Conservation (phyloP, 2,797 vertebrate species). For the Cirrhinus mrigala region DNA sequence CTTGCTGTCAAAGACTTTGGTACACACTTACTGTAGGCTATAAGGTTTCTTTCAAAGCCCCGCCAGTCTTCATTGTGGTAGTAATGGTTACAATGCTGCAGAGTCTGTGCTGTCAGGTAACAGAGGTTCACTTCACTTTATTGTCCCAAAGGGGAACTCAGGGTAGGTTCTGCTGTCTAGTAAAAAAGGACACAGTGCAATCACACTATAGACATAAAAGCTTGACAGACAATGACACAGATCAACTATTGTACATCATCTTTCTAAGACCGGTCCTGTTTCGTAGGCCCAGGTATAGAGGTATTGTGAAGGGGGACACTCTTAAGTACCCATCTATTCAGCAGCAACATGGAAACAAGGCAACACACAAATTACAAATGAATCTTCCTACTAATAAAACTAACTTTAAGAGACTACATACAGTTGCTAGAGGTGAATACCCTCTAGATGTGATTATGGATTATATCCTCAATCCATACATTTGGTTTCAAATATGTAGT, state of each 20-base stretch:
- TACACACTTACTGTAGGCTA: not conserved
- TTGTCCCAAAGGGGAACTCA: no score
- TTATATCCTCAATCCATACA: not conserved
- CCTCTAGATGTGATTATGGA: not conserved
- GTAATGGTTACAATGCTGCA: not conserved
- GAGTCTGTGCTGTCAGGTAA: not conserved
- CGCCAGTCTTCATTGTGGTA: not conserved
- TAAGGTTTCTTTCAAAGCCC: not conserved
- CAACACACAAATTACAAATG: not conserved
- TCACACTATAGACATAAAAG: not conserved
- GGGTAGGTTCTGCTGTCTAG: no score
- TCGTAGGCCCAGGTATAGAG: no score
- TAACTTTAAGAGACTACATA: not conserved
- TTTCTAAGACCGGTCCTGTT: no score
- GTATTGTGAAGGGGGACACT: no score
- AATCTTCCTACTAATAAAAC: not conserved
- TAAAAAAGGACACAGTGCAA: slow-evolving; percentile 3
- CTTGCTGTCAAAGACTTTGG: slow-evolving; percentile 13
- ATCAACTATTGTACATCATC: no score
- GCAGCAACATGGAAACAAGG: not conserved
- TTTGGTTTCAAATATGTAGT: no score
- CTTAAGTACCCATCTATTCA: not conserved
- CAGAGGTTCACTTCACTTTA: not conserved
- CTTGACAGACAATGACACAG: not conserved
- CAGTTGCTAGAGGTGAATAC: not conserved